A percentile compares a stretch with the other conserved stretches of the same genome.
Evolutionary conservation across 2,888 invertebrate genomes (phyloP).

Genomic region (Lithophane leautieri): DNA sequence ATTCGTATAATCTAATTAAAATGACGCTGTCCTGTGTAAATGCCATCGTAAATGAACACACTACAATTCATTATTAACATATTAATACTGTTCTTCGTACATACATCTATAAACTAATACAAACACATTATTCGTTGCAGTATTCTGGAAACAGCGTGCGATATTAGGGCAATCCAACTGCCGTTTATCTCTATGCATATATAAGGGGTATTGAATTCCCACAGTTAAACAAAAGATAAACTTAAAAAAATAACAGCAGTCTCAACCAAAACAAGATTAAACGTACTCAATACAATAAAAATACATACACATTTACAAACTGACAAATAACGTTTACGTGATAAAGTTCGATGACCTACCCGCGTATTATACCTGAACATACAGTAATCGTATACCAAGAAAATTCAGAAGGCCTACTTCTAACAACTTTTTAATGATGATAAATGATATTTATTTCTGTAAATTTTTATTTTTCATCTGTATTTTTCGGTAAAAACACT

Average conservation of each 20-base stretch:
- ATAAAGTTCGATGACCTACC: constrained; percentile 37
- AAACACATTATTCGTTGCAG: background rate
- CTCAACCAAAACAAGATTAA: constrained; percentile 9
- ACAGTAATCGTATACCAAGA: background rate
- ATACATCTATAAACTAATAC: background rate
- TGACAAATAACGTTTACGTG: background rate
- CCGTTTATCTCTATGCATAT: background rate
- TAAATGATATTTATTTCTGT: background rate
- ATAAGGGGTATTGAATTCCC: background rate
- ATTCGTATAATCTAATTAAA: background rate
- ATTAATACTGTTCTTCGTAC: background rate
- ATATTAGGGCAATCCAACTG: background rate
- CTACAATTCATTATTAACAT: background rate
- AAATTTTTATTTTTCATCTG: background rate
- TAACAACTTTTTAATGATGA: background rate
- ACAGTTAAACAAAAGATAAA: background rate
- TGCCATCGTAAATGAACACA: background rate
- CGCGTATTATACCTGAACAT: constrained; percentile 31
- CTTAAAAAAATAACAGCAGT: background rate
- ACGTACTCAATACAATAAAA: constrained; percentile 10
- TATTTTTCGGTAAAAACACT: no score
- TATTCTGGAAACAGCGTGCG: background rate
- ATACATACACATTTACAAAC: constrained; percentile 5
- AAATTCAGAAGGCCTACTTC: constrained; percentile 2
- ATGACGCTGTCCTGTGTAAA: no score